A percentile compares a stretch with the other conserved stretches of the same genome.
Conservation (phyloP, 2,113 vertebrate species). For the Origma solitaria region DNA sequence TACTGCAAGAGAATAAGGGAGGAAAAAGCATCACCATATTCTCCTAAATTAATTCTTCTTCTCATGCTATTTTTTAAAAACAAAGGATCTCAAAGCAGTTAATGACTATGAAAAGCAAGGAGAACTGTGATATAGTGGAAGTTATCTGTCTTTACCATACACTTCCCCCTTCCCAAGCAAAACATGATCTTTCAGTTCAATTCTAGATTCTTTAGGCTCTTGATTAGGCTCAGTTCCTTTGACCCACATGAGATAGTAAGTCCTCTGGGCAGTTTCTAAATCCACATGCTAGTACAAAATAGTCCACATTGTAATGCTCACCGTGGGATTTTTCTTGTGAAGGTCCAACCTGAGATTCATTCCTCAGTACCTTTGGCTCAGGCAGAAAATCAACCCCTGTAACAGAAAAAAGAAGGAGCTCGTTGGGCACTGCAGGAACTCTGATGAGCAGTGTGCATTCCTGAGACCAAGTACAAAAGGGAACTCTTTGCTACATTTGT, state of each 20-base stretch:
- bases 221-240: not conserved
- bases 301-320: not conserved
- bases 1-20: not conserved
- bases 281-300: not conserved
- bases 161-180: not conserved
- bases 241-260: not conserved
- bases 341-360: not conserved
- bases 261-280: not conserved
- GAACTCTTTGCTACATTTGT: not conserved
- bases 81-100: not conserved
- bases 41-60: not conserved
- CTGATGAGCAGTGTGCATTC: not conserved
- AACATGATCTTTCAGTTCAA: not conserved
- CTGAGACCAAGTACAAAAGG: not conserved
- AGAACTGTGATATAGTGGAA: not conserved
- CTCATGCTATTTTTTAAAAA: not conserved
- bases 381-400: conserved; percentile 3
- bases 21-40: not conserved
- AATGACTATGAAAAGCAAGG: not conserved
- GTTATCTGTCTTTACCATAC: not conserved
- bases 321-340: conserved; percentile 44
- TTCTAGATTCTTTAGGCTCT: not conserved
- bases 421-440: not conserved
- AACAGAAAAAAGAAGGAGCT: not conserved
- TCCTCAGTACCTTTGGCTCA: conserved; percentile 36